These are phyloP conservation scores for Gymnopithys bicolor DNA, from an alignment of 2,797 vertebrate species.

Conservation along the genomic window DNA sequence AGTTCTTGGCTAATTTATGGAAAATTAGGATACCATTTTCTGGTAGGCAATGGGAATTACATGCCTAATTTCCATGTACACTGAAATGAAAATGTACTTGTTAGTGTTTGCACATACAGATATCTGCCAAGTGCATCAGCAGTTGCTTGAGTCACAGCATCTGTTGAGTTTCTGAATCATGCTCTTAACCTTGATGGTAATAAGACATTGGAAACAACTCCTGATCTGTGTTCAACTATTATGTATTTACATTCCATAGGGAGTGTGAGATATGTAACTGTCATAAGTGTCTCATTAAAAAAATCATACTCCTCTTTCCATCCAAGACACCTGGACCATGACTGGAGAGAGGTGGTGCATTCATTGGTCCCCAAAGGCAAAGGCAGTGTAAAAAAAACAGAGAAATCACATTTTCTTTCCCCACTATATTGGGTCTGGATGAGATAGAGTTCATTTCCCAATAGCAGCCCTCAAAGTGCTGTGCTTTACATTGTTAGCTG, in stretches of 20 bases:
- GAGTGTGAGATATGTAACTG: background rate
- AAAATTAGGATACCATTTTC: background rate
- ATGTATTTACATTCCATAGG: background rate
- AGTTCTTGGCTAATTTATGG: background rate
- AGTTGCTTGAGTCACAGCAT: conserved; percentile 65
- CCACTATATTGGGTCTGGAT: background rate
- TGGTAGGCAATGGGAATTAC: background rate
- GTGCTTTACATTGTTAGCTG: background rate
- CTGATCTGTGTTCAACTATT: background rate
- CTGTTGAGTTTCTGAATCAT: conserved; percentile 65
- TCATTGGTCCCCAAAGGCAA: background rate
- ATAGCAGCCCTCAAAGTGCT: background rate
- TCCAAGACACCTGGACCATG: background rate
- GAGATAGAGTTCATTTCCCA: background rate
- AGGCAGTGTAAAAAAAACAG: rapidly evolving
- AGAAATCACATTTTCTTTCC: background rate
- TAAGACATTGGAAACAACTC: conserved; percentile 24
- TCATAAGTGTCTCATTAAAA: background rate
- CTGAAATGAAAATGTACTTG: conserved; percentile 38
- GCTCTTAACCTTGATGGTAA: conserved; percentile 29
- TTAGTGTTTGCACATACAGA: conserved; percentile 55
- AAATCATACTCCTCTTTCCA: background rate
- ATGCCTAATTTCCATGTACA: background rate
- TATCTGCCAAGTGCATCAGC: conserved; percentile 55
- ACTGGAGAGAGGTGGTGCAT: background rate